Conservation (phyloP, 2,113 vertebrate species). For the Polyodon spathula region DNA sequence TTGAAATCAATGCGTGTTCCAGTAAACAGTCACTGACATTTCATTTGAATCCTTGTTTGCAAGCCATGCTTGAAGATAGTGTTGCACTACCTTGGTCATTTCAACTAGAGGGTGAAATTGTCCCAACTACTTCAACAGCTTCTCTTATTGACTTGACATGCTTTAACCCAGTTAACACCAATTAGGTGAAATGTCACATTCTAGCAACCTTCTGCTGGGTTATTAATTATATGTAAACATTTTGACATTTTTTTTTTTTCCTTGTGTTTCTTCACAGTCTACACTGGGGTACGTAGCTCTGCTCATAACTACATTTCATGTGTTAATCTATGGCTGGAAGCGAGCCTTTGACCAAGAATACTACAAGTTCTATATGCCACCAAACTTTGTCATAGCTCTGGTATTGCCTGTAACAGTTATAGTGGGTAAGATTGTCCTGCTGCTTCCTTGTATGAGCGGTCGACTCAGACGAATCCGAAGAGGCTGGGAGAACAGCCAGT, state of each 20-base stretch:
- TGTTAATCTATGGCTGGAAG: constrained; percentile 89
- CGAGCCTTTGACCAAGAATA: constrained; percentile 82
- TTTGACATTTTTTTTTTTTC: neutral
- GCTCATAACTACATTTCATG: constrained; percentile 83
- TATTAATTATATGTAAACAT: neutral
- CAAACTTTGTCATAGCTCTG: constrained; percentile 84
- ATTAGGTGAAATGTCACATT: too few relatives aligned
- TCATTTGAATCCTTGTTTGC: too few relatives aligned
- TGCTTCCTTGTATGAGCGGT: constrained; percentile 74
- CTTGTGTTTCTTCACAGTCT: constrained; percentile 56
- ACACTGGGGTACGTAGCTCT: constrained; percentile 89
- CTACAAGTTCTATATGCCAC: constrained; percentile 90
- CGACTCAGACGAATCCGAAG: constrained; percentile 76
- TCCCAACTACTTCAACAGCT: too few relatives aligned
- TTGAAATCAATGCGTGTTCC: too few relatives aligned
- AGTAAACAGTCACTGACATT: too few relatives aligned
- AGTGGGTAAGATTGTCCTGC: constrained; percentile 73
- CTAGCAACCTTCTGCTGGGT: too few relatives aligned
- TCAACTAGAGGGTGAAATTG: too few relatives aligned
- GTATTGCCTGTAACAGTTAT: constrained; percentile 77
- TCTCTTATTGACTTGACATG: too few relatives aligned
- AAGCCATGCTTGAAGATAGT: too few relatives aligned
- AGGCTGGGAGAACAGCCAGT: constrained; percentile 68
- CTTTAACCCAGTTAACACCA: too few relatives aligned
- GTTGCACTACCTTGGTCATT: too few relatives aligned